phyloP scores from a whole-genome alignment of 1,140 invertebrate species.

The Brachionus asplanchnoidis region DNA sequence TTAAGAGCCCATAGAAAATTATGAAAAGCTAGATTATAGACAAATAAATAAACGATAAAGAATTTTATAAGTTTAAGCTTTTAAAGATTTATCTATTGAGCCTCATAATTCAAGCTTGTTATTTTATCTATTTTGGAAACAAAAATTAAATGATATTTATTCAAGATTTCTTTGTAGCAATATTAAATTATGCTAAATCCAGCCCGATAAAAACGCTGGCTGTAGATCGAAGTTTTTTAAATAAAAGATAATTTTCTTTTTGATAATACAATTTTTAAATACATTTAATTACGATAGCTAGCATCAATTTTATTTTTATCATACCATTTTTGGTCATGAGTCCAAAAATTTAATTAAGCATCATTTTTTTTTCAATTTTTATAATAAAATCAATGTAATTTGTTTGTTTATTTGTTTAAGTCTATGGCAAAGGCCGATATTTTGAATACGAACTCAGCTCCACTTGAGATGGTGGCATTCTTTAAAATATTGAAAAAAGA shows the following conservation, averaged over 20 bases:
- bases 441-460: no score
- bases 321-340: background rate
- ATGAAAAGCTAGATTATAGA: background rate
- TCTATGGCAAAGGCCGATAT: no score
- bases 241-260: background rate
- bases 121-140: constrained; percentile 3
- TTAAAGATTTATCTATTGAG: background rate
- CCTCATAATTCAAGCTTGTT: background rate
- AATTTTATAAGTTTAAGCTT: background rate
- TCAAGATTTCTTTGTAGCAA: background rate
- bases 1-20: background rate
- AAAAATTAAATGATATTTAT: constrained; percentile 27
- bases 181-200: constrained; percentile 16
- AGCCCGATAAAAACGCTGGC: background rate
- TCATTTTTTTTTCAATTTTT: no score
- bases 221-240: background rate
- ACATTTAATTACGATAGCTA: background rate
- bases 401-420: no score
- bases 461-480: no score
- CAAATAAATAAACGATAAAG: constrained; percentile 7
- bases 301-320: background rate
- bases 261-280: background rate
- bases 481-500: no score
- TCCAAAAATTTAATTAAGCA: no score
- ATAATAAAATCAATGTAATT: no score